phyloP scores from a whole-genome alignment of 2,888 invertebrate species.

The Arrhopalites spinosus region DNA sequence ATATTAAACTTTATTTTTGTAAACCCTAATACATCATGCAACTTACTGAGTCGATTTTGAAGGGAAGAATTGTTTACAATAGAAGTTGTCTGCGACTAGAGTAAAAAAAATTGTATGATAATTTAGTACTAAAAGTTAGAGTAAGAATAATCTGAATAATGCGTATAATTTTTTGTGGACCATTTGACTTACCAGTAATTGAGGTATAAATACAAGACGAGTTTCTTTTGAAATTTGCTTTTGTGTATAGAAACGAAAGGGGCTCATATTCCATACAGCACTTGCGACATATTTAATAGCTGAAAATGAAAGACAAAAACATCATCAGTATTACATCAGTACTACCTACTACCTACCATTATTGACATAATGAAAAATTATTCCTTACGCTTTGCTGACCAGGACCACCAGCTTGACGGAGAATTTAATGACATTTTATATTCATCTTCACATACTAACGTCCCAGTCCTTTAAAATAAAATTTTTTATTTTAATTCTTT shows the following conservation, averaged over 20 bases:
- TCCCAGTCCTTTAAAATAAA: constrained; percentile 10
- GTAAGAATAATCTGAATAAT: background rate
- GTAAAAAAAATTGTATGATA: background rate
- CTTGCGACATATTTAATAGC: constrained; percentile 28
- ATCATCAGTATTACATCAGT: too few relatives aligned
- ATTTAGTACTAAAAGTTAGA: background rate
- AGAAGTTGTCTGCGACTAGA: background rate
- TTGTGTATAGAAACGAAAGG: constrained; percentile 19
- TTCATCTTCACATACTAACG: constrained; percentile 19
- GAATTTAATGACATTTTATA: constrained; percentile 20
- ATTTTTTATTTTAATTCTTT: too few relatives aligned
- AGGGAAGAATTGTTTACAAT: constrained; percentile 11
- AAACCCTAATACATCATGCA: too few relatives aligned
- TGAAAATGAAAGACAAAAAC: too few relatives aligned
- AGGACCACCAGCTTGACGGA: constrained; percentile 32
- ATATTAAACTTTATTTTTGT: too few relatives aligned
- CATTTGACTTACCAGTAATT: constrained; percentile 22
- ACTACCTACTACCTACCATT: too few relatives aligned
- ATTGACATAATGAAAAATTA: too few relatives aligned
- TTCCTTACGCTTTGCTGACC: constrained; percentile 36
- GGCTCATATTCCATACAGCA: constrained; percentile 30
- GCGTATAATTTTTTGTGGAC: background rate
- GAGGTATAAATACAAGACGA: constrained; percentile 30
- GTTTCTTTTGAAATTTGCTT: constrained; percentile 31
- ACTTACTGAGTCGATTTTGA: constrained; percentile 39